Base-by-base conservation (phyloP, 2,888 invertebrate species). In the Aleiodes leptofemur region DNA sequence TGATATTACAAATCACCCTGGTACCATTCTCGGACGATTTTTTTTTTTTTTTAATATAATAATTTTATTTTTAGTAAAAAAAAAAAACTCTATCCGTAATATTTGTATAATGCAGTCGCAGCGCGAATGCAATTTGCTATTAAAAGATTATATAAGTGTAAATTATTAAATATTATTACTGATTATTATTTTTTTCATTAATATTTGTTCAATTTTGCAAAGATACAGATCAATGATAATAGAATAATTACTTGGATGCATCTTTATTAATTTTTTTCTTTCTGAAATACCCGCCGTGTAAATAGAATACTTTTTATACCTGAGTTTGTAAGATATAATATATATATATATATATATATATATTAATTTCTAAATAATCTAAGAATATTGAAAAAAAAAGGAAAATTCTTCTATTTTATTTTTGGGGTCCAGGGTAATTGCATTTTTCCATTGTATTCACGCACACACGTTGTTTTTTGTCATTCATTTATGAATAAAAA, bases 221-320 rank as follows among this genome's bases (percentile, higher is more conserved):
- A 38, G 31, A 38, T 29, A 61, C 29, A 38, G 11, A 61, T 31
- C 14, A 48, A 48, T 55, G 53, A 71, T 56, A 51, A 72, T 70
- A 56, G 64, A 43, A 23, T 61, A 43, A 43, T 8, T 61, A 43
- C 0, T 8, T 43, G 43, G 43, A 43, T 43, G 43, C 43, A 43
- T 43, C 11, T 7, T 43, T 43, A 43, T 43, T 43, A 11, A 43
- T 43, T 34, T 61, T n/a, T 66, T 69, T 59, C 59, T 75, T 69
- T 59, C 73, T 23, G 70, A 73, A 59, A 70, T 55, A 76, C 73
- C 64, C 77, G 76, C 76, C 78, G 70, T 85, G 83, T 85, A 83
- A 83, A 85, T 83, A 83, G 78, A 76, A 82, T 78, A 81, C 81
- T 77, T 85, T 85, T 83, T 83, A 84, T 83, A 85, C 84, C 82